Percentiles rank a stretch among this genome's conserved stretches.
Conservation (phyloP, 1,140 invertebrate species). For the Charaxes varanes region DNA sequence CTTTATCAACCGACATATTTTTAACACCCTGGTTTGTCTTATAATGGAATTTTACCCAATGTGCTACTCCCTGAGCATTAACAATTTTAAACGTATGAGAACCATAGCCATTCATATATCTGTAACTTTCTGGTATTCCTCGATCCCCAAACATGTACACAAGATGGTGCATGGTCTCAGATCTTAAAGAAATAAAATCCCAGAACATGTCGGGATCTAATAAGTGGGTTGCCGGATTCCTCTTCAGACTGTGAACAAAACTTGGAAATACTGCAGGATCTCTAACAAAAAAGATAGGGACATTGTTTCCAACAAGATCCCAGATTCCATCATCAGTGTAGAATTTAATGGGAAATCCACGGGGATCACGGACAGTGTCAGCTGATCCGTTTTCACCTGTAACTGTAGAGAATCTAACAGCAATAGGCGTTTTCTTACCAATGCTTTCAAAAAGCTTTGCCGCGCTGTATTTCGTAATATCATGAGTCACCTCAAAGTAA, state of each 20-base stretch:
- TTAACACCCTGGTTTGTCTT: slow-evolving; percentile 95
- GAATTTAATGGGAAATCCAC: slow-evolving; percentile 96
- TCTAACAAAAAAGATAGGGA: slow-evolving; percentile 96
- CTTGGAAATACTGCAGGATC: slow-evolving; percentile 94
- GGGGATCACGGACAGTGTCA: slow-evolving; percentile 91
- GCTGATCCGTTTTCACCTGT: slow-evolving; percentile 92
- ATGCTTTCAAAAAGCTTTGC: slow-evolving; percentile 90
- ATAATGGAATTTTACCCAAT: slow-evolving; percentile 96
- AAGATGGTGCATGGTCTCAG: slow-evolving; percentile 92
- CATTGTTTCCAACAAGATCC: slow-evolving; percentile 98
- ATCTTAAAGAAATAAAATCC: slow-evolving; percentile 94
- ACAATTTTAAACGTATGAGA: slow-evolving; percentile 96
- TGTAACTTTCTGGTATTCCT: slow-evolving; percentile 94
- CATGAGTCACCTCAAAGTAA: slow-evolving; percentile 96
- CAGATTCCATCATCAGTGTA: slow-evolving; percentile 97
- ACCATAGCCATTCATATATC: slow-evolving; percentile 96
- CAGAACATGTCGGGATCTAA: slow-evolving; percentile 96
- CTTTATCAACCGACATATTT: slow-evolving; percentile 84
- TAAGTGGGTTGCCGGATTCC: slow-evolving; percentile 95
- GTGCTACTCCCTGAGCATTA: slow-evolving; percentile 84
- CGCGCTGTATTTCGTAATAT: slow-evolving; percentile 90
- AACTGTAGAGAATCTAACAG: slow-evolving; percentile 77
- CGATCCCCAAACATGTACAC: slow-evolving; percentile 92
- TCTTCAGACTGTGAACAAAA: slow-evolving; percentile 95
- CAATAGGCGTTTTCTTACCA: slow-evolving; percentile 86